Evolutionary conservation across 92 coral and sea anemone species (phyloP), one percentile per base, ranked within the genome.

Genomic region (Siderastrea siderea): DNA sequence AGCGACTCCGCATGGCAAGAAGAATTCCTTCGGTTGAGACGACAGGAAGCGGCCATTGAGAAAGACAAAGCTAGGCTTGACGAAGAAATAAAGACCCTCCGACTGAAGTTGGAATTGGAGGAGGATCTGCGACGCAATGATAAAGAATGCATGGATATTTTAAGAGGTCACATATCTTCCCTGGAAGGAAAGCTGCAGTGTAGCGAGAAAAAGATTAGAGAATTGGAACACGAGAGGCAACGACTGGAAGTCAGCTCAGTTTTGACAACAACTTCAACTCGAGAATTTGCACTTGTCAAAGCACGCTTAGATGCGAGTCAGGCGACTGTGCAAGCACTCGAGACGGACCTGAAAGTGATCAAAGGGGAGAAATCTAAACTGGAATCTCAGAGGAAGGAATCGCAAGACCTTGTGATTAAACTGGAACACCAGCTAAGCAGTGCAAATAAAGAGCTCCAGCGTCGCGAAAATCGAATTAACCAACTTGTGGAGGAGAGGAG

Each of bases 101-200:
- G 81, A 8, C 81, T 91, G 62, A 94, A 89, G 70, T 63, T 94
- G 62, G 92, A 92, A 70, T 84, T 94, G 16, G 93, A 91, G 74
- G 96, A 94, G 64, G 96, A 94, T 60, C 73, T 94, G 65, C 86
- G 96, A 46, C 88, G 92, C 13, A 94, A 94, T 70, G 96, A 94
- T 57, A 91, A 94, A 80, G 94, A 94, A 75, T 94, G 94, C 79
- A 91, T 94, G 77, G 93, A 94, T 86, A 91, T 94, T 80, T 75
- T 94, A 65, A 75, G 94, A 86, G 75, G 83, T 50, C 96, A 94
- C 81, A 94, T 86, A 74, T 85, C 88, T 65, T 79, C 89, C 75
- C 81, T 94, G 7, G 96, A 94, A 75, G 87, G 84, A 64, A 94
- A 94, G 79, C 88, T 94, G 5, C 90, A 92, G 48, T 81, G 90